These are phyloP conservation scores for Strix aluco DNA, from an alignment of 2,113 vertebrate genomes.

Conservation along the genomic window DNA sequence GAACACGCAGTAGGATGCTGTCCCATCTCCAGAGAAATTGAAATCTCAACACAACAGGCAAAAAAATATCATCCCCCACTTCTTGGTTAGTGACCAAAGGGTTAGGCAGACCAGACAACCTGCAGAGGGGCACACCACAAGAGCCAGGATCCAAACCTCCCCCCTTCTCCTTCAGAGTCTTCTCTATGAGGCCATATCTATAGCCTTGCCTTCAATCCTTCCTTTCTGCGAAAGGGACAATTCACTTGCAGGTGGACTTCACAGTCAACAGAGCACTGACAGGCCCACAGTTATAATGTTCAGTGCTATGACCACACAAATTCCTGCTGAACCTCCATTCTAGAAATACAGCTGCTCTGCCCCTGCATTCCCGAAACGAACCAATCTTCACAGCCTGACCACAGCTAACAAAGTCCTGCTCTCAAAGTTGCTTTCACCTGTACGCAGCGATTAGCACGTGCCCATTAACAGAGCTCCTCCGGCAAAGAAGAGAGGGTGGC, in stretches of 20 bases:
- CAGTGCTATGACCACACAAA: not conserved
- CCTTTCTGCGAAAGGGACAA: not conserved
- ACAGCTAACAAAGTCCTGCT: accelerated
- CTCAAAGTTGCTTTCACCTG: not conserved
- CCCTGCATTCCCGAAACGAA: not conserved
- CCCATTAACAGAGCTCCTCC: not conserved
- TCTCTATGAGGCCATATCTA: not conserved
- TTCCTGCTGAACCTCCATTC: not conserved
- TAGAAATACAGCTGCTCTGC: not conserved
- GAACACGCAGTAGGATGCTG: not conserved
- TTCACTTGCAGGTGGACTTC: not conserved
- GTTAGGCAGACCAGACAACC: not conserved
- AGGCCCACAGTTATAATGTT: not conserved
- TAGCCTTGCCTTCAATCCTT: not conserved
- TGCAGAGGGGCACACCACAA: not conserved
- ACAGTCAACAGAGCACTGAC: not conserved
- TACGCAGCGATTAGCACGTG: not conserved
- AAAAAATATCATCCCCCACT: not conserved
- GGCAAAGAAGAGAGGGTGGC: not conserved
- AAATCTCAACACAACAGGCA: not conserved
- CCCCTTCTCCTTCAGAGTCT: not conserved
- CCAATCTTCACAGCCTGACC: not conserved
- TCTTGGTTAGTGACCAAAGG: not conserved
- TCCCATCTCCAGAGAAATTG: not conserved
- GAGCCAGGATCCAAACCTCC: not conserved